These are phyloP conservation scores for Zhuqinia jingwanae DNA, from an alignment of 2,888 invertebrate genomes.

Conservation along the genomic window DNA sequence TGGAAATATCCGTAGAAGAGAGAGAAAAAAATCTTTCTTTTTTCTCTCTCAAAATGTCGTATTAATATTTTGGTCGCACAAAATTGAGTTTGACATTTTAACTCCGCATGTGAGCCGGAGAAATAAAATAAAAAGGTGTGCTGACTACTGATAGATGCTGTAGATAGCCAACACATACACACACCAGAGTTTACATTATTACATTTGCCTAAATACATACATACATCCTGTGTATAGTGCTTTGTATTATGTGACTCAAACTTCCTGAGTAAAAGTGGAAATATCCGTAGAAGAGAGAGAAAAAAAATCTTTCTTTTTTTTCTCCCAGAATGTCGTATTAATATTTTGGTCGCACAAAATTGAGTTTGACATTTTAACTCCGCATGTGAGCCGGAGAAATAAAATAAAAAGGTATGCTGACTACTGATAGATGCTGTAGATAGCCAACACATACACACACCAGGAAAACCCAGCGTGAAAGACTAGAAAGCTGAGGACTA, in stretches of 20 bases:
- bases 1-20: too few species aligned
- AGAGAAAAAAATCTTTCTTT: too few species aligned
- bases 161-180: not conserved
- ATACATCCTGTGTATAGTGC: too few species aligned
- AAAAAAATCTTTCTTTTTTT: too few species aligned
- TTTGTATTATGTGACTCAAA: too few species aligned
- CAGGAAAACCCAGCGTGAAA: not conserved
- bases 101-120: not conserved
- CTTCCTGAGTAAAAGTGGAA: too few species aligned
- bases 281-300: too few species aligned
- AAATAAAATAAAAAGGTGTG: constrained; percentile 24
- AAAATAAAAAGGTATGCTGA: constrained; percentile 16
- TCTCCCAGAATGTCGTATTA: too few species aligned
- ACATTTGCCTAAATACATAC: too few species aligned
- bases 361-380: constrained; percentile 26
- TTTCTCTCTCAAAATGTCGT: too few species aligned
- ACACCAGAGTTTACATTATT: too few species aligned
- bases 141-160: not conserved
- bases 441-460: not conserved
- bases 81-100: constrained; percentile 32
- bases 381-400: not conserved
- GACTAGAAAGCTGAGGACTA: not conserved
- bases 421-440: too few species aligned
- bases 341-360: constrained; percentile 32
- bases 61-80: constrained; percentile 28